A percentile compares a stretch with the other conserved stretches of the same genome.
Evolutionary conservation across 2,113 vertebrate species (phyloP).

Genomic region (Corythornis madagascariensis): DNA sequence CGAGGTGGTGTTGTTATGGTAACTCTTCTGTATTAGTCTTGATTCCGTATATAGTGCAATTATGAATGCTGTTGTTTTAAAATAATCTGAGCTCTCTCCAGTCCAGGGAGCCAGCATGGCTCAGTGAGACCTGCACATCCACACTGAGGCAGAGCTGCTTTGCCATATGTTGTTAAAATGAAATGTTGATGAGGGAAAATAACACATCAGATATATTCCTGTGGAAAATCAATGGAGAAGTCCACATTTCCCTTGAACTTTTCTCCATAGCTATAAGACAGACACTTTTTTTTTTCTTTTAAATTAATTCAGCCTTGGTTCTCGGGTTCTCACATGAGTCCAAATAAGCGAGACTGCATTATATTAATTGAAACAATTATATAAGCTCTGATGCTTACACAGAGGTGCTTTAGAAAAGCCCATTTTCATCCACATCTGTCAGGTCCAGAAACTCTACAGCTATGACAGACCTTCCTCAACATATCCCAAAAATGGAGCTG

Average conservation of each 20-base stretch:
- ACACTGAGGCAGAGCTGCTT: constrained; percentile 20
- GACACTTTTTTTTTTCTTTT: neutral
- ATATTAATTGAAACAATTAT: neutral
- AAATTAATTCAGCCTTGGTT: constrained; percentile 25
- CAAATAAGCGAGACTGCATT: neutral
- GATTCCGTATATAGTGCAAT: constrained; percentile 26
- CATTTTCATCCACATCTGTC: neutral
- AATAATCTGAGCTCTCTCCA: constrained; percentile 19
- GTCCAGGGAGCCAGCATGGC: neutral
- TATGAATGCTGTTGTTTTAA: constrained; percentile 39
- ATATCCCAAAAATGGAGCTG: neutral
- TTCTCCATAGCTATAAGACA: neutral
- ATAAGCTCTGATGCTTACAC: neutral
- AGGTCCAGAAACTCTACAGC: neutral
- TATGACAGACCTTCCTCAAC: neutral
- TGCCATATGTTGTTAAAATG: neutral
- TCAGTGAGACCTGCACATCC: constrained; percentile 15
- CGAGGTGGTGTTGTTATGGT: constrained; percentile 63
- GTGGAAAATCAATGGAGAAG: neutral
- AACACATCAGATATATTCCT: neutral
- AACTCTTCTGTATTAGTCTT: constrained; percentile 61
- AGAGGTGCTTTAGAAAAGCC: neutral
- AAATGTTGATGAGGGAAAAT: neutral
- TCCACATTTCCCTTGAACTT: neutral
- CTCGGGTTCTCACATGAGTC: constrained; percentile 20